These are phyloP conservation scores for Eupeodes luniger DNA, from an alignment of 2,888 invertebrate species.

Conservation along the genomic window DNA sequence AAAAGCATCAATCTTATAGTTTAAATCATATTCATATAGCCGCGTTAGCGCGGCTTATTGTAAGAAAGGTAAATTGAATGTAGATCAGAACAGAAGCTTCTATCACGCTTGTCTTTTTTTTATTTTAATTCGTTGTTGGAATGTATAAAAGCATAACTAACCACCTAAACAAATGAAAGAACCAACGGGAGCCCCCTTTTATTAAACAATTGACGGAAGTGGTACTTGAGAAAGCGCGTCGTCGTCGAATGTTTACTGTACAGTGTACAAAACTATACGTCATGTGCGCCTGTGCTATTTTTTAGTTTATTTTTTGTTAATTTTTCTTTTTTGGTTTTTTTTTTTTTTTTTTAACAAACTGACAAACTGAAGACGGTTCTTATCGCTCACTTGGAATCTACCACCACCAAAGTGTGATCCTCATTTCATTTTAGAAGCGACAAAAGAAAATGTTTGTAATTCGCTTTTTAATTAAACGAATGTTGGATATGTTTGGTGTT, in stretches of 20 bases:
- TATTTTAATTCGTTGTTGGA: not conserved
- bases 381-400: conserved; percentile 54
- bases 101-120: not conserved
- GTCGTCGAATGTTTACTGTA: not conserved
- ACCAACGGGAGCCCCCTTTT: conserved; percentile 27
- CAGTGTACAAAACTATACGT: not conserved
- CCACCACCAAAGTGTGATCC: conserved; percentile 43
- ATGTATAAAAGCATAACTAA: not conserved
- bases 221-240: conserved; percentile 36
- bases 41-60: too few species aligned
- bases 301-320: not conserved
- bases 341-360: conserved; percentile 40
- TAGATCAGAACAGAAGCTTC: conserved; percentile 37
- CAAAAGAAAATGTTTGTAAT: conserved; percentile 28
- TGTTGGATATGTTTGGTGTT: not conserved
- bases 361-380: conserved; percentile 53
- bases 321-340: not conserved
- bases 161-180: not conserved
- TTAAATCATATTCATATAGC: conserved; percentile 16
- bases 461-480: conserved; percentile 40
- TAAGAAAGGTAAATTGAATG: conserved; percentile 4
- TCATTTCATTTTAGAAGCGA: not conserved
- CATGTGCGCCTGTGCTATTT: conserved; percentile 27
- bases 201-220: conserved; percentile 62
- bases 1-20: conserved; percentile 39